These are phyloP conservation scores for Lanius collurio DNA, from an alignment of 2,113 vertebrate species.

Conservation along the genomic window DNA sequence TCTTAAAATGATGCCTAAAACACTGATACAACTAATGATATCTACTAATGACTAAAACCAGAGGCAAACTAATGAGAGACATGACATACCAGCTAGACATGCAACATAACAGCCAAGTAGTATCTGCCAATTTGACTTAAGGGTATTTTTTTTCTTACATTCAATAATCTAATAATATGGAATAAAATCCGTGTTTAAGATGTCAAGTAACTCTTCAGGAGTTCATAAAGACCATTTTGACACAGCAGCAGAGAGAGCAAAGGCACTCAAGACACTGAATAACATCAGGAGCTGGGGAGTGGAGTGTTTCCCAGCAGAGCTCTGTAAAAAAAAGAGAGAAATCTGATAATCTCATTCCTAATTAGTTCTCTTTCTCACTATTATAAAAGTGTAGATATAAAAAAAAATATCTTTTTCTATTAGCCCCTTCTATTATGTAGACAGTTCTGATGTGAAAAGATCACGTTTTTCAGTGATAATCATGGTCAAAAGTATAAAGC, in stretches of 20 bases:
- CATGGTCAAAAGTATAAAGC: background rate
- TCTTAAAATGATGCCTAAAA: slow-evolving; percentile 21
- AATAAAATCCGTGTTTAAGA: background rate
- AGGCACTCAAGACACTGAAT: slow-evolving; percentile 47
- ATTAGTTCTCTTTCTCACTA: background rate
- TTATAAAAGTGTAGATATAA: background rate
- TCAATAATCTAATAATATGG: background rate
- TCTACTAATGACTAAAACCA: slow-evolving; percentile 32
- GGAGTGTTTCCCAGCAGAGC: slow-evolving; percentile 48
- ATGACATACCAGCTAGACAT: slow-evolving; percentile 19
- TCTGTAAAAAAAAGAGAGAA: background rate
- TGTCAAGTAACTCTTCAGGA: background rate
- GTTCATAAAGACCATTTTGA: slow-evolving; percentile 57
- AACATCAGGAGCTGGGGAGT: slow-evolving; percentile 5
- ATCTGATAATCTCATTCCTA: background rate
- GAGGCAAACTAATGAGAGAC: background rate
- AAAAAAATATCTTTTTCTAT: background rate
- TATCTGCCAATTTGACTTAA: background rate
- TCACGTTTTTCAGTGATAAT: background rate
- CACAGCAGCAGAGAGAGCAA: slow-evolving; percentile 26
- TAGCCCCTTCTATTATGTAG: background rate
- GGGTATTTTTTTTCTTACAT: background rate
- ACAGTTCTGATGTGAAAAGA: background rate
- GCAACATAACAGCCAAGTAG: background rate
- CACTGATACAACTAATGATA: slow-evolving; percentile 13